Evolutionary conservation across 1,140 invertebrate genomes (phyloP).

Genomic region (Whitmania pigra): DNA sequence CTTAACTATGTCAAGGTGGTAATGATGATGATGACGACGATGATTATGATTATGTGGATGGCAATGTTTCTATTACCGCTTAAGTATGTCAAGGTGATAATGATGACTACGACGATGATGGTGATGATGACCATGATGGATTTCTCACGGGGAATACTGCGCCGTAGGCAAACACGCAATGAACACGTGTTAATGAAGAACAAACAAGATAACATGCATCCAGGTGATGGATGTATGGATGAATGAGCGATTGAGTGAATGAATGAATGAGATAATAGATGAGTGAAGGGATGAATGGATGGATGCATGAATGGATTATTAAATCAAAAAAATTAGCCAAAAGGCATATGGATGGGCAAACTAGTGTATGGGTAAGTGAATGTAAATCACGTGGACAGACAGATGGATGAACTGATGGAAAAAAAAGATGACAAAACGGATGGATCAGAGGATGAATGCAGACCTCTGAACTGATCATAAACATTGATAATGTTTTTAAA

Average conservation of each 20-base stretch:
- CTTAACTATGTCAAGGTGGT: conserved; percentile 16
- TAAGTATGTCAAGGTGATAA: conserved; percentile 34
- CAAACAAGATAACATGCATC: too few species aligned
- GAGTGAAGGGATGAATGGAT: too few species aligned
- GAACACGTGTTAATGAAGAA: neutral
- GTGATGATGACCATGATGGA: conserved; percentile 12
- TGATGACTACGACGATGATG: conserved; percentile 58
- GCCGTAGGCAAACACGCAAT: conserved; percentile 2
- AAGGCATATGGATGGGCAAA: too few species aligned
- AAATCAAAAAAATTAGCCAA: too few species aligned
- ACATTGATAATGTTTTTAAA: too few species aligned
- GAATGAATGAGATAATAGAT: neutral
- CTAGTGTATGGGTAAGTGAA: too few species aligned
- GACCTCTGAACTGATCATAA: too few species aligned
- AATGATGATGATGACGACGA: neutral
- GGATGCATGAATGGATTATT: too few species aligned
- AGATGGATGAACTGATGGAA: too few species aligned
- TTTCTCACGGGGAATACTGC: neutral
- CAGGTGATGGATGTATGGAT: neutral
- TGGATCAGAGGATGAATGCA: too few species aligned
- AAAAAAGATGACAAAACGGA: too few species aligned
- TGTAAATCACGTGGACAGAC: too few species aligned
- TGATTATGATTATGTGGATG: neutral
- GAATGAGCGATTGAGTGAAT: conserved; percentile 1
- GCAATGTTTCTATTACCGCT: neutral